Conservation (phyloP, 2,797 vertebrate genomes). For the Cheirogaleus major region DNA sequence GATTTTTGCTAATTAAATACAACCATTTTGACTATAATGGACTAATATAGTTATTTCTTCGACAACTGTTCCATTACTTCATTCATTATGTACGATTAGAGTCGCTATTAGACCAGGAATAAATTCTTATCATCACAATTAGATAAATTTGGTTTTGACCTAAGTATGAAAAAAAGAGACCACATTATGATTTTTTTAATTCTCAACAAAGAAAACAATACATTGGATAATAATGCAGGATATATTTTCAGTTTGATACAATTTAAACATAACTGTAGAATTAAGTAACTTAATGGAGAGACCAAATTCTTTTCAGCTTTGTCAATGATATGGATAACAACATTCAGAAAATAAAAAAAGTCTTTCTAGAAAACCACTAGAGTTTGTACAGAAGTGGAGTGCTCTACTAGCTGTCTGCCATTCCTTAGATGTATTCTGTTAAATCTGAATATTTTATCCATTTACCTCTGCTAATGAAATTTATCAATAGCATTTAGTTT, state of each 20-base stretch:
- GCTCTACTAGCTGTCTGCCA: constrained; percentile 34
- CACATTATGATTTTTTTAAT: constrained; percentile 15
- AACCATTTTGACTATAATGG: background rate
- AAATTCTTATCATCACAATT: constrained; percentile 36
- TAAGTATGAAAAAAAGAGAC: background rate
- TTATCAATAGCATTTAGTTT: background rate
- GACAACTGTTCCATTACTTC: background rate
- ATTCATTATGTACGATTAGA: constrained; percentile 6
- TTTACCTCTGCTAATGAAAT: constrained; percentile 29
- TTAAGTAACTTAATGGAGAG: constrained; percentile 24
- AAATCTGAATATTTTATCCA: constrained; percentile 20
- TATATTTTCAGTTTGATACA: constrained; percentile 29
- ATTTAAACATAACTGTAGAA: constrained; percentile 44
- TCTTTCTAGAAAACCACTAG: background rate
- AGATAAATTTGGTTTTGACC: constrained; percentile 28
- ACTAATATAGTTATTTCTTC: background rate
- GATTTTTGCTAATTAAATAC: constrained; percentile 30
- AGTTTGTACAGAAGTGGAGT: background rate
- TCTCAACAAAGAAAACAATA: constrained; percentile 23
- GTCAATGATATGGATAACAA: background rate
- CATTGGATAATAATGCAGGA: background rate
- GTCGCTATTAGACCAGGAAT: background rate
- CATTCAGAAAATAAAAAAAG: background rate
- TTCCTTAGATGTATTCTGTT: background rate
- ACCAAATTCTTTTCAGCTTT: background rate